Conservation (phyloP, 2,888 invertebrate genomes). For the Dolichopus griseipennis region DNA sequence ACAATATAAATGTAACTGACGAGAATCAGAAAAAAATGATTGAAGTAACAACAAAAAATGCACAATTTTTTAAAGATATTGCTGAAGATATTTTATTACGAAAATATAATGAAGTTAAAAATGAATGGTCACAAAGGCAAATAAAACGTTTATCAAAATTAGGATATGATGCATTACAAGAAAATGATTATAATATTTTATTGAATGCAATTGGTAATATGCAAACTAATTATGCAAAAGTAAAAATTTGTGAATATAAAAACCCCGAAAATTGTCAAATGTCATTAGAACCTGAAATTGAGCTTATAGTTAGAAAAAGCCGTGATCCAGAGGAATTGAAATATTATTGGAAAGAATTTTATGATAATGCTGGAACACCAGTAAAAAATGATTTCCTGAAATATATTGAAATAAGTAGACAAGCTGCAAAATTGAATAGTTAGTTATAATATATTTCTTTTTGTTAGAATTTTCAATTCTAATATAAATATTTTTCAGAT, state of each 20-base stretch:
- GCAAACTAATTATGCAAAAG: slow-evolving; percentile 66
- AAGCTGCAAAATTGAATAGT: slow-evolving; percentile 64
- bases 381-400: slow-evolving; percentile 53
- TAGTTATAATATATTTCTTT: no score
- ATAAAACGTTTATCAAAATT: slow-evolving; percentile 62
- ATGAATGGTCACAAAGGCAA: slow-evolving; percentile 59
- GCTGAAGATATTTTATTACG: slow-evolving; percentile 42
- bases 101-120: slow-evolving; percentile 60
- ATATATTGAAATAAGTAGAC: slow-evolving; percentile 58
- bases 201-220: slow-evolving; percentile 60
- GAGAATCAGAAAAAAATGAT: slow-evolving; percentile 51
- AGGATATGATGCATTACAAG: slow-evolving; percentile 60
- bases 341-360: slow-evolving; percentile 73
- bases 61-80: slow-evolving; percentile 34
- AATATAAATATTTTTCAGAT: slow-evolving; percentile 41
- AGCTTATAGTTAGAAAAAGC: slow-evolving; percentile 57
- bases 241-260: slow-evolving; percentile 62
- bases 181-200: slow-evolving; percentile 53
- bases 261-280: slow-evolving; percentile 56
- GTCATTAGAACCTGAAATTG: slow-evolving; percentile 54
- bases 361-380: slow-evolving; percentile 60
- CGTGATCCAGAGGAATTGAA: slow-evolving; percentile 67
- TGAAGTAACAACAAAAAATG: slow-evolving; percentile 29
- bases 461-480: no score
- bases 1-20: slow-evolving; percentile 67